Percentiles rank a stretch among this genome's conserved stretches.
Conservation (phyloP, 2,888 invertebrate species). For the Amblyteles armatorius region DNA sequence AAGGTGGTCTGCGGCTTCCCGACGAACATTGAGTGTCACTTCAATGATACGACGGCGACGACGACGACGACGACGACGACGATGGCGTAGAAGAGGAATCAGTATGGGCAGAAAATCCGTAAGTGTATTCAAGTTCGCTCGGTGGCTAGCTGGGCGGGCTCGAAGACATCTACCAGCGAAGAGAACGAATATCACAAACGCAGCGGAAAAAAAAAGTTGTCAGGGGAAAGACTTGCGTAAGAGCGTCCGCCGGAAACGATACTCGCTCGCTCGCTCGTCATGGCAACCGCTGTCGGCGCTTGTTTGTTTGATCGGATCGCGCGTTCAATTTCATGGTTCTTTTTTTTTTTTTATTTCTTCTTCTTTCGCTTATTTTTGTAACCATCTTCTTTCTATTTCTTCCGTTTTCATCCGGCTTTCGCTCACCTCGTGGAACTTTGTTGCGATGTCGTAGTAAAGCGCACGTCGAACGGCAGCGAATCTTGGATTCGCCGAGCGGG, state of each 20-base stretch:
- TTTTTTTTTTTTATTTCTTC: slow-evolving; percentile 7
- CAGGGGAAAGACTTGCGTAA: slow-evolving; percentile 54
- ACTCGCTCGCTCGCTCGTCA: slow-evolving; percentile 28
- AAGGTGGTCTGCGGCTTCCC: slow-evolving; percentile 59
- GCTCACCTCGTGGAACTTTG: background rate
- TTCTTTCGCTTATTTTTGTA: too few species aligned
- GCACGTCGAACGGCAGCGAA: background rate
- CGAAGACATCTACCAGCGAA: background rate
- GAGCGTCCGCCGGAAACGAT: slow-evolving; percentile 65
- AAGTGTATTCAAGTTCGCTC: slow-evolving; percentile 31
- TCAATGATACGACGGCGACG: slow-evolving; percentile 56
- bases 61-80: slow-evolving; percentile 11
- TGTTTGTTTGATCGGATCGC: slow-evolving; percentile 66
- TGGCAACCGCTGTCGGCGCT: slow-evolving; percentile 41
- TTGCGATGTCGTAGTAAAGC: slow-evolving; percentile 19
- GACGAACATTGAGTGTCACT: slow-evolving; percentile 48
- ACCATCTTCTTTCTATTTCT: slow-evolving; percentile 3
- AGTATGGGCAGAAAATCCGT: slow-evolving; percentile 17
- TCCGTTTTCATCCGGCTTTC: slow-evolving; percentile 30
- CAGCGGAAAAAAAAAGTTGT: background rate
- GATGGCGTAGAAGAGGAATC: slow-evolving; percentile 2
- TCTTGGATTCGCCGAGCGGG: slow-evolving; percentile 6
- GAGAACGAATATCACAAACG: slow-evolving; percentile 23
- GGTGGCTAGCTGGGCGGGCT: background rate
- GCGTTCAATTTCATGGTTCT: slow-evolving; percentile 12